Percentiles rank a stretch among this genome's conserved stretches.
These are phyloP conservation scores for Cladorhizidae sp. DNA, from an alignment of 37 sponge, comb jelly and placozoan genomes.

Conservation along the genomic window DNA sequence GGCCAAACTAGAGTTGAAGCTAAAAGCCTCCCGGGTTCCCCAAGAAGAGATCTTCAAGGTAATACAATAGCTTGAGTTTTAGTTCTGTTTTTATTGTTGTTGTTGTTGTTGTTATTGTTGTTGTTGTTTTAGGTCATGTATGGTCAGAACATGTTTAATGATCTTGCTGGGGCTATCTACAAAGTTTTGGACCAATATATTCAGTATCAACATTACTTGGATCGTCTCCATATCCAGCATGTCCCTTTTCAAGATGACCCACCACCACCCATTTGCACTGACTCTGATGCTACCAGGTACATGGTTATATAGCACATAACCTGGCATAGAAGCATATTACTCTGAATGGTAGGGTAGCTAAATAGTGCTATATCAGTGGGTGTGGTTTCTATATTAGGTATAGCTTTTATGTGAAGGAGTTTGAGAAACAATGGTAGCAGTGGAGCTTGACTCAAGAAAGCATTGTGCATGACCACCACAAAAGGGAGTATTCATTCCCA, in stretches of 20 bases:
- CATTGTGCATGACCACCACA: too few species aligned
- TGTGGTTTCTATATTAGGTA: too few species aligned
- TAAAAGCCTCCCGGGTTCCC: conserved; percentile 9
- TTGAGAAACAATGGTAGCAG: too few species aligned
- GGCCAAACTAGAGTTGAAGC: conserved; percentile 37
- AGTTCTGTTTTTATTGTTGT: not conserved
- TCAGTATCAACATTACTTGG: conserved; percentile 69
- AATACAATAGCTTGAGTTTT: not conserved
- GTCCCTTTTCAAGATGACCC: conserved; percentile 4
- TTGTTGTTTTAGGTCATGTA: conserved; percentile 38
- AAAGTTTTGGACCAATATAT: conserved; percentile 29
- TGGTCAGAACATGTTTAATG: conserved; percentile 50
- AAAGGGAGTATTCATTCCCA: too few species aligned
- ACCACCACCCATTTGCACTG: not conserved
- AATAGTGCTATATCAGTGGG: too few species aligned
- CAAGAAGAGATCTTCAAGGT: conserved; percentile 31
- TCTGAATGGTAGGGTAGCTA: too few species aligned
- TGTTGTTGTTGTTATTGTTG: not conserved
- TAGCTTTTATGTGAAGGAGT: too few species aligned
- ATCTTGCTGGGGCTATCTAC: conserved; percentile 50
- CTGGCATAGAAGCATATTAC: too few species aligned
- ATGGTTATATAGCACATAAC: not conserved
- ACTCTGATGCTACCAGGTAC: not conserved
- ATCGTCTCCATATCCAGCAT: conserved; percentile 22
- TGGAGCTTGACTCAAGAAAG: too few species aligned